Evolutionary conservation across 2,888 invertebrate genomes (phyloP), one percentile per base, ranked within the genome.

Genomic region (Meteorus colon): DNA sequence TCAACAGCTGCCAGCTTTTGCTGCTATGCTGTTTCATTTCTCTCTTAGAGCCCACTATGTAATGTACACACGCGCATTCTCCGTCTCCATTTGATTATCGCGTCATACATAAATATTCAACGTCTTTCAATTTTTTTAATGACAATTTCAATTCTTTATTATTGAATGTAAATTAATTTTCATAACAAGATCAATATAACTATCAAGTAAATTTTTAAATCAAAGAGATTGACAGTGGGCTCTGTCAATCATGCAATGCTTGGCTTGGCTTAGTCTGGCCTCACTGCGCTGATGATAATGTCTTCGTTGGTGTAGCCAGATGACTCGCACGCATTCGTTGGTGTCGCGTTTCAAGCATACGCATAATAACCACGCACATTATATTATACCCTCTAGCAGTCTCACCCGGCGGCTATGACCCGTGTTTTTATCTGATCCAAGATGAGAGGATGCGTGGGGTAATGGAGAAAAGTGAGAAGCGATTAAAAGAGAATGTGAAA

Each of bases 1-100:
- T 87, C 86, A 84, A 85, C 89, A 88, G 88, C 89, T 87, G 89
- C 87, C 87, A 87, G 85, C 81, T 76, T 70, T 75, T 78, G 77
- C 77, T 77, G 77, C 77, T 73, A 77, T 77, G 74, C 59, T 67
- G 62, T 45, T 63, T 70, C 45, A 68, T 51, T 75, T 71, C 48
- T 78, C 16, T 31, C 29, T 31, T 31, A 19, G 1, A n/a, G 24
- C 24, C 19, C 8, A 6, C 19, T 55, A 4, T 55, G 55, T 34
- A 55, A 41, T 62, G 4, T 62, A 29, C 31, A 62, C 31, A 60
- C 27, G 29, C 16, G 5, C 73, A 34, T 60, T 24, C 60, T 29
- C 12, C 63, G 29, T 74, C 45, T 71, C 45, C 8, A 14, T 27
- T 62, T 45, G 19, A 27, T 27, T 62, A 31, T 19, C 73, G 34